phyloP scores from a whole-genome alignment of 2,797 vertebrate species.

The Dromococcyx pavoninus region DNA sequence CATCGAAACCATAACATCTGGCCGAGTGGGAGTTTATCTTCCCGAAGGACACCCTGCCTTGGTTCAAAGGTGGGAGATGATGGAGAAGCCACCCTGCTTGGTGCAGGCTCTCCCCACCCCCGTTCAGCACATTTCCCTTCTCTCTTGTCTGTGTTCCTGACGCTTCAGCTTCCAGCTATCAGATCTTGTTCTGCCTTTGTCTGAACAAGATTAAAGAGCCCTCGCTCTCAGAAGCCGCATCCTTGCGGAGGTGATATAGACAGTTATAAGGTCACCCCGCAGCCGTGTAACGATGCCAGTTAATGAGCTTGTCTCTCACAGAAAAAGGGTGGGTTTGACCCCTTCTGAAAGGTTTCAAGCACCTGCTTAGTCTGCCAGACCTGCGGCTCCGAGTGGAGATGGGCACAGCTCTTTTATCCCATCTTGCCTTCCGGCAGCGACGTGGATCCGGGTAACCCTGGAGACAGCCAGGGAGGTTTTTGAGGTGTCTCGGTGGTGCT shows the following conservation, averaged over 20 bases:
- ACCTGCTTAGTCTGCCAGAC: not conserved
- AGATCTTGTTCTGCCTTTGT: conserved; percentile 15
- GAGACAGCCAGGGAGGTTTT: not conserved
- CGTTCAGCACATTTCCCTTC: not conserved
- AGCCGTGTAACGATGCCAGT: not conserved
- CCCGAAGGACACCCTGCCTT: not conserved
- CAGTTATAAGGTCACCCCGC: not conserved
- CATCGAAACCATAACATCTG: fast-evolving
- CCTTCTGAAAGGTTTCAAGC: not conserved
- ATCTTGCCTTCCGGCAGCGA: fast-evolving
- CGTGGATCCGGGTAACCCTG: fast-evolving
- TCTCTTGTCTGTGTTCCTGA: not conserved
- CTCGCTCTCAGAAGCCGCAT: not conserved
- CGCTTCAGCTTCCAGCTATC: not conserved
- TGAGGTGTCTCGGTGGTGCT: fast-evolving
- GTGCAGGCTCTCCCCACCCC: not conserved
- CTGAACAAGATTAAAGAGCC: conserved; percentile 46
- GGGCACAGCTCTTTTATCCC: not conserved
- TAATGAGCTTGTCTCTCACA: conserved; percentile 5
- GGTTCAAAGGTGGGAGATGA: not conserved
- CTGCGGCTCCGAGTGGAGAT: fast-evolving
- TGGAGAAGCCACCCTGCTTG: not conserved
- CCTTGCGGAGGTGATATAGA: not conserved
- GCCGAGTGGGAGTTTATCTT: not conserved
- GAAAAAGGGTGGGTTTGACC: not conserved